Evolutionary conservation across 2,113 vertebrate species (phyloP), one percentile per base, ranked within the genome.

Genomic region (Ascaphus truei): DNA sequence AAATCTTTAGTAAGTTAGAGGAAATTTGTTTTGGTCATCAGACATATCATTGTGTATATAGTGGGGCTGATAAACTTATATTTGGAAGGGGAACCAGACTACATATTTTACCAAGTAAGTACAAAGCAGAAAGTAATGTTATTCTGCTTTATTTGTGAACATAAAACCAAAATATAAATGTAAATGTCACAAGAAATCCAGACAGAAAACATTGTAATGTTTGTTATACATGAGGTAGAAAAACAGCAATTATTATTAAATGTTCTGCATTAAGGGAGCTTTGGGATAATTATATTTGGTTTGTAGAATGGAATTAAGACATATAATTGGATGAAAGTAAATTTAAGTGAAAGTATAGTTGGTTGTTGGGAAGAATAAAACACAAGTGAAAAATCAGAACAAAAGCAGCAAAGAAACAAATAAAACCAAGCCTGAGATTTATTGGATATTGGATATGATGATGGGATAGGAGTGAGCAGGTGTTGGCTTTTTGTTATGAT

Each of bases 1-100:
- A 75, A 20, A 10, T 20, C 58, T 81, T 79, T 33, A 65, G 77
- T 48, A n/a, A 8, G 9, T 76, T 81, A 71, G 77, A 76, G 45
- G 73, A 39, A 7, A 16, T 84, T 22, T 74, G 72, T n/a, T n/a
- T n/a, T n/a, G n/a, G n/a, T n/a, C n/a, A n/a, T n/a, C n/a, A n/a
- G n/a, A n/a, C n/a, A n/a, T n/a, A n/a, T n/a, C n/a, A n/a, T n/a
- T n/a, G 73, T 76, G 76, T 80, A 77, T 77, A 76, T 76, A 82
- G 80, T 76, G 75, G 27, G 1, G 1, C 26, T 27, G 5, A 12
- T 15, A 50, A 10, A 7, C 16, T 31, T 22, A 30, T 16, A 20
- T 61, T 61, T 45, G 58, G 36, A 13, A 61, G 7, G 20, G 58
- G 58, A 7, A 61, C 58, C 16, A 27, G 16, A n/a, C 36, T 61